These are phyloP conservation scores for Porites divaricata DNA, from an alignment of 92 coral and sea anemone species.

Conservation along the genomic window DNA sequence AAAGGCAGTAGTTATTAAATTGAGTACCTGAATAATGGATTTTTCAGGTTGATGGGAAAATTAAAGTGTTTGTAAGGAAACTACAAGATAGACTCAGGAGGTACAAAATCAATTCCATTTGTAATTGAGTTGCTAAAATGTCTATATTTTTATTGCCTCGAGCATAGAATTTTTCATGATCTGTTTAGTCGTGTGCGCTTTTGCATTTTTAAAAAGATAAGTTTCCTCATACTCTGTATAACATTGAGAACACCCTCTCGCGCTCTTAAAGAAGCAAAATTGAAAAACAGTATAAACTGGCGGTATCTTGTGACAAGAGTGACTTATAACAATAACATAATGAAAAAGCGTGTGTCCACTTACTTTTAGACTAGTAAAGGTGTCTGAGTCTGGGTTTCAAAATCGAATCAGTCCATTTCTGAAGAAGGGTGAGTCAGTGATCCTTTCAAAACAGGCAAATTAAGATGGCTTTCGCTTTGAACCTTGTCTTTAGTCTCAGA, in stretches of 20 bases:
- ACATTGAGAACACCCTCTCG: no score
- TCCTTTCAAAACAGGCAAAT: neutral
- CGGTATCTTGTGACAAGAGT: no score
- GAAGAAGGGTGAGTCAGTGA: neutral
- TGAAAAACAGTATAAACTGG: no score
- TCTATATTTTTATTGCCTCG: slow-evolving; percentile 28
- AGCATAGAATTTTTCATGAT: slow-evolving; percentile 3
- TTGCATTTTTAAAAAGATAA: neutral
- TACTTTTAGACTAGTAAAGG: neutral
- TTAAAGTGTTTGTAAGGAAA: no score
- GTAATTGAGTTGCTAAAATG: slow-evolving; percentile 9
- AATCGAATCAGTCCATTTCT: no score
- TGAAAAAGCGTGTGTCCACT: slow-evolving; percentile 1
- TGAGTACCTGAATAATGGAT: neutral
- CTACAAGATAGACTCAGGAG: no score
- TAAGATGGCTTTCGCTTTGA: neutral
- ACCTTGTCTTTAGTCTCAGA: neutral
- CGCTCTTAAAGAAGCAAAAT: no score
- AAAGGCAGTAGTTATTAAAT: neutral
- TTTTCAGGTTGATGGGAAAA: no score
- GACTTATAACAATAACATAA: neutral
- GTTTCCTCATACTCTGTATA: neutral
- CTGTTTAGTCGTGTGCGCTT: neutral
- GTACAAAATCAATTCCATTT: no score
- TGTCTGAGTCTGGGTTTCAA: neutral